Base-by-base conservation (phyloP, 1,140 invertebrate species). In the Hycleus phaleratus region DNA sequence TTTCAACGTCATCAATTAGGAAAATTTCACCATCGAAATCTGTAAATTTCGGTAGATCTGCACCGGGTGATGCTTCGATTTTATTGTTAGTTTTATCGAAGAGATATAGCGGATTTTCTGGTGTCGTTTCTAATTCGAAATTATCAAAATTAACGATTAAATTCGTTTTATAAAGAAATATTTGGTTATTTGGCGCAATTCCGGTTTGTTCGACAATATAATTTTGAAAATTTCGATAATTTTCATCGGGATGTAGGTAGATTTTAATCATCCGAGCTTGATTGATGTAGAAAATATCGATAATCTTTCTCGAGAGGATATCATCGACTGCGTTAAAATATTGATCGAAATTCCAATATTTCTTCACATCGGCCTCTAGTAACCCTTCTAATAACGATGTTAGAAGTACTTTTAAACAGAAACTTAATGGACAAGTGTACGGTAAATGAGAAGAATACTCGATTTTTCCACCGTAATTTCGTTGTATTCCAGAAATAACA, bases 301-400 rank as follows among this genome's bases (percentile, higher is more conserved):
- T 71, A n/a, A 82, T 74, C 64, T 79, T 82, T 56, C 85, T 79
- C 10, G 78, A 82, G 6, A 88, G 77, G 1, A 83, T 82, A 11
- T 82, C 79, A 26, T 87, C 88, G 0, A 93, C 93, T 73, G 93
- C 87, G 0, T 84, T 81, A 70, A 98, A 98, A 75, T 97, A 97
- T 50, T 85, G 81, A 40, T 97, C 93, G 75, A 97, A 98, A 25
- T 82, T 91, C 92, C 93, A 96, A 66, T 95, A 95, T 67, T 86
- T 84, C 47, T 88, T 82, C 2, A 85, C 81, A 74, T 97, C 88
- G 24, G 91, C 90, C 77, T 97, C 95, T 47, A 98, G 73, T 32
- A 97, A 76, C 0, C 94, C 93, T 3, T 93, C 93, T 26, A 98
- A 75, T 10, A 98, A 72, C 2, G 93, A 91, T 1, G 91, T 95